A percentile compares a stretch with the other conserved stretches of the same genome.
Evolutionary conservation across 2,888 invertebrate genomes (phyloP).

Genomic region (Serripes groenlandicus): DNA sequence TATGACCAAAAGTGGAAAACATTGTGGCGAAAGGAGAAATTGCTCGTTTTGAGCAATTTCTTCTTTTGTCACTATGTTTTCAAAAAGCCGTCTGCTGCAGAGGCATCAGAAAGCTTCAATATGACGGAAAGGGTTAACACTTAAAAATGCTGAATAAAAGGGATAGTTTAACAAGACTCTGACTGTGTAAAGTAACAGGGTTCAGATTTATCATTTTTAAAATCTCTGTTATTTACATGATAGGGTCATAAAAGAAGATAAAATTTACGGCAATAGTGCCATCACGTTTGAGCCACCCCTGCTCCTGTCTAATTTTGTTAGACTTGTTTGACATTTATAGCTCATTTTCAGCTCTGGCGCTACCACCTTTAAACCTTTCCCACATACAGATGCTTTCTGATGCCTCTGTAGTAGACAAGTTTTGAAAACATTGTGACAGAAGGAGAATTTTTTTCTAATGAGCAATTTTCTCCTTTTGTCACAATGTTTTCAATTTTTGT

Average conservation of each 20-base stretch:
- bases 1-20: too few species aligned
- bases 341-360: constrained; percentile 15
- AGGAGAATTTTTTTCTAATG: not conserved
- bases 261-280: constrained; percentile 4
- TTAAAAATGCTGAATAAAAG: too few species aligned
- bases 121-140: not conserved
- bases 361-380: constrained; percentile 2
- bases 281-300: constrained; percentile 16
- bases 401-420: not conserved
- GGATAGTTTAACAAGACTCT: not conserved
- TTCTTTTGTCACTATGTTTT: not conserved
- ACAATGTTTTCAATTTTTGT: too few species aligned
- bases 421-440: not conserved
- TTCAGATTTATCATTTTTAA: not conserved
- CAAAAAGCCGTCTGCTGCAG: not conserved
- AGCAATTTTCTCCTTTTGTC: not conserved
- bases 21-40: not conserved
- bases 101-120: not conserved
- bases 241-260: too few species aligned
- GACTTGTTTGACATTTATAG: constrained; percentile 20
- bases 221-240: not conserved
- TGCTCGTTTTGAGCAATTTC: not conserved
- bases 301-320: constrained; percentile 10
- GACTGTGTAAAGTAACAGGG: not conserved
- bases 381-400: not conserved